Base-by-base conservation (phyloP, 2,888 invertebrate species). In the Incurvaria masculella region DNA sequence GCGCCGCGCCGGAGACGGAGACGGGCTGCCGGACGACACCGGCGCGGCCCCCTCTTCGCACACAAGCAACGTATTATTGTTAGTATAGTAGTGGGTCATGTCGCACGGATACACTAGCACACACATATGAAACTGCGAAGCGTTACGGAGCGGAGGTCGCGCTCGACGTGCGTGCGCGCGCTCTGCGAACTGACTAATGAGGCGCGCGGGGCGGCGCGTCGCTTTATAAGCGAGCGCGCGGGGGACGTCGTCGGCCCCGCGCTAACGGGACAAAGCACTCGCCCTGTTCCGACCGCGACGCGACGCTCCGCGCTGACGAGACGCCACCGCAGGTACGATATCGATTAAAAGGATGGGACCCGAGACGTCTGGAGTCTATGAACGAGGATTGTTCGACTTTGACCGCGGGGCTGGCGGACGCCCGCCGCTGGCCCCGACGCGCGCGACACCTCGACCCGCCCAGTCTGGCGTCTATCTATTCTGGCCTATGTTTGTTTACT, bases 161-260 rank as follows among this genome's bases (percentile, higher is more conserved):
- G 66, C 62, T 55, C 64, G 66, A 76, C 76, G 75, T 76, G 72
- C 69, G 65, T 63, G 64, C 74, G 72, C 74, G 74, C 75, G 69
- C 73, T 69, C 76, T 71, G 67, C 67, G 76, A 74, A 72, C 70
- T 66, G 68, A 68, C 71, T 72, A 75, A 70, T 76, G 75, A 38
- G 38, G 64, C 68, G 72, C 64, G 67, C 63, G 69, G 74, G 76
- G 71, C 70, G 74, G 72, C 64, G 69, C 66, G 18, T 64, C 68
- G 67, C 66, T 70, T 64, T 68, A 74, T 75, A 76, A 75, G 75
- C 76, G 76, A 72, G 75, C 74, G 70, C 62, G 41, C 19, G 41
- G 18, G 41, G 41, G 17, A 20, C 20, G 10, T 18, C 16, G 39
- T n/a, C 18, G 16, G 4, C 39, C 6, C 18, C n/a, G 17, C 23